Conservation (phyloP, 2,113 vertebrate species). For the Barnardius zonarius region DNA sequence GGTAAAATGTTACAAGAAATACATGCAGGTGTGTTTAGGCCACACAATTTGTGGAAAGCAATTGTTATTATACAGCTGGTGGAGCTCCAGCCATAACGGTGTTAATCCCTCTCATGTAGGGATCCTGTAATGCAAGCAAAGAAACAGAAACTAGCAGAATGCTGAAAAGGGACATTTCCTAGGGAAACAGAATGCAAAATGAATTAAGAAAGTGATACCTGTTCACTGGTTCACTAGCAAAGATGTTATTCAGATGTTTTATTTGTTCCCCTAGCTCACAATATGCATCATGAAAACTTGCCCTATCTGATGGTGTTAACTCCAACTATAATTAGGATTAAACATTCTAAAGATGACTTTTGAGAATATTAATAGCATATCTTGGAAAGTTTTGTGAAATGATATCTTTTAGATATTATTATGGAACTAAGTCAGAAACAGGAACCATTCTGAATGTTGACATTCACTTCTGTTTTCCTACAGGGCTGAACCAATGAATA, state of each 20-base stretch:
- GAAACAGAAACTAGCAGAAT: neutral
- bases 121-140: neutral
- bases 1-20: neutral
- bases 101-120: neutral
- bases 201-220: neutral
- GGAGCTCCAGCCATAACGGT: neutral
- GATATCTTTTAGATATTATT: neutral
- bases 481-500: neutral
- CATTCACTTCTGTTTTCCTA: neutral
- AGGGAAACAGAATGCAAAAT: neutral
- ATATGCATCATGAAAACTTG: neutral
- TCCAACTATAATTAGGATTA: neutral
- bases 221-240: neutral
- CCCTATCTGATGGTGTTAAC: neutral
- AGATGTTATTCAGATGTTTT: neutral
- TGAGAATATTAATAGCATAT: neutral
- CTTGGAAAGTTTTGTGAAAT: neutral
- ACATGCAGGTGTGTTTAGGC: slow-evolving; percentile 2
- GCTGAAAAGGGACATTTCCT: neutral
- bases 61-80: neutral
- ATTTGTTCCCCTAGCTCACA: neutral
- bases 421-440: neutral
- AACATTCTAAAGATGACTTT: neutral
- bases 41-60: neutral
- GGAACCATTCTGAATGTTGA: neutral